Evolutionary conservation across 2,888 invertebrate genomes (phyloP).

Genomic region (Petrolisthes manimaculis): DNA sequence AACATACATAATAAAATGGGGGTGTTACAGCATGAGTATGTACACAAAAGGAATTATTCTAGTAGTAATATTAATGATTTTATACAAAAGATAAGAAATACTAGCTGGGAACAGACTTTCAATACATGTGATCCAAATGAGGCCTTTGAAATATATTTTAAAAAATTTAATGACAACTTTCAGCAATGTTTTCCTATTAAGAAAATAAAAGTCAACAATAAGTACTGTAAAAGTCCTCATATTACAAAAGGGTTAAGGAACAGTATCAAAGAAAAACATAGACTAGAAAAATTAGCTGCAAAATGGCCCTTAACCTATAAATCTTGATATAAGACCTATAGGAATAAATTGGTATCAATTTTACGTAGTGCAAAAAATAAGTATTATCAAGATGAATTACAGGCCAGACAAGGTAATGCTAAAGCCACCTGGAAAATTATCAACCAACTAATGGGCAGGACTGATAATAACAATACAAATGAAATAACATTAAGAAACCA

Average conservation of each 20-base stretch:
- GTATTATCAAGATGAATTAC: neutral
- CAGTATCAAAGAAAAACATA: too few relatives aligned
- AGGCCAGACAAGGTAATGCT: neutral
- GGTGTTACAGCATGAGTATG: neutral
- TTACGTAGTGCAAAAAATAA: too few relatives aligned
- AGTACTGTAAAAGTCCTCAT: too few relatives aligned
- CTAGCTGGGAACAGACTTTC: neutral
- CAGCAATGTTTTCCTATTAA: neutral
- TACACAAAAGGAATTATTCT: neutral
- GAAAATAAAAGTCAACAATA: too few relatives aligned
- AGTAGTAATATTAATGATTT: neutral
- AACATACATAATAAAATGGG: too few relatives aligned
- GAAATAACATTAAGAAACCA: conserved; percentile 16
- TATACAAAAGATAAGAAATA: neutral
- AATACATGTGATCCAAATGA: neutral
- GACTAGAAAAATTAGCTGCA: too few relatives aligned
- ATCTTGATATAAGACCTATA: too few relatives aligned
- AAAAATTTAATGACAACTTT: neutral
- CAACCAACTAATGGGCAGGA: neutral
- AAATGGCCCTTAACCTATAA: too few relatives aligned
- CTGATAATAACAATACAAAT: conserved; percentile 3
- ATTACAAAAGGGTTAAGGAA: too few relatives aligned
- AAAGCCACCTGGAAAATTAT: neutral
- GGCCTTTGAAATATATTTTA: neutral
- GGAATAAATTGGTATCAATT: neutral